Base-by-base conservation (phyloP, 2,888 invertebrate genomes). In the Himalopsyche japonica region DNA sequence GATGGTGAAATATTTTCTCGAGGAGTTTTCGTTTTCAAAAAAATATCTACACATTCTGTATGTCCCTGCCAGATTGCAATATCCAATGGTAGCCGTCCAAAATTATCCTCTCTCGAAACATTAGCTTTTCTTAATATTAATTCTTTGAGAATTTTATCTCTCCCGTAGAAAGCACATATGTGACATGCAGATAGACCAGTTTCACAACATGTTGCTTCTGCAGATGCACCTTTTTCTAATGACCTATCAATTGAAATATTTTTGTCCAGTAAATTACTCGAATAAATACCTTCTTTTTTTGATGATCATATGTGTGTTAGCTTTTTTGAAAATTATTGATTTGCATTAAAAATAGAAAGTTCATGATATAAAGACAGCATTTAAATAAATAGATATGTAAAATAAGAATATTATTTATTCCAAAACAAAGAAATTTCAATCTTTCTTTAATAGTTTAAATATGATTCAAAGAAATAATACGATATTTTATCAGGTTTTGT, bases 61-160 rank as follows among this genome's bases (percentile, higher is more conserved):
- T 92, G 90, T 0, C 92, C 93, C 15, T 90, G 90, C 89, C 90
- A 93, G 0, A 92, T 92, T 0, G 93, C 93, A 7, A 93, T 88
- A 83, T 93, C 93, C 0, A 93, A 88, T 0, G 93, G 92, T 0
- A 92, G 92, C 30, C 92, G 88, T 0, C 93, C 92, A 4, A 90
- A 89, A 15, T 88, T 88, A 87, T 93, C 93, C 47, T 90, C 89
- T 49, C 91, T 81, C 27, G 47, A 88, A 82, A 90, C 90, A 85
- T 91, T 91, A 0, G 92, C 93, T 4, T 92, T 92, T 64, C 89
- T 89, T 3, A 86, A 90, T 81, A 84, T 18, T 3, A 86, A n/a
- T 8, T 91, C 88, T 0, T 88, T 87, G 1, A 93, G 88, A 7
- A 92, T 89, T 18, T 91, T 91, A 0, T 90, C 90, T 79, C 88